Evolutionary conservation across 1,140 invertebrate species (phyloP).

Genomic region (Homarus americanus): DNA sequence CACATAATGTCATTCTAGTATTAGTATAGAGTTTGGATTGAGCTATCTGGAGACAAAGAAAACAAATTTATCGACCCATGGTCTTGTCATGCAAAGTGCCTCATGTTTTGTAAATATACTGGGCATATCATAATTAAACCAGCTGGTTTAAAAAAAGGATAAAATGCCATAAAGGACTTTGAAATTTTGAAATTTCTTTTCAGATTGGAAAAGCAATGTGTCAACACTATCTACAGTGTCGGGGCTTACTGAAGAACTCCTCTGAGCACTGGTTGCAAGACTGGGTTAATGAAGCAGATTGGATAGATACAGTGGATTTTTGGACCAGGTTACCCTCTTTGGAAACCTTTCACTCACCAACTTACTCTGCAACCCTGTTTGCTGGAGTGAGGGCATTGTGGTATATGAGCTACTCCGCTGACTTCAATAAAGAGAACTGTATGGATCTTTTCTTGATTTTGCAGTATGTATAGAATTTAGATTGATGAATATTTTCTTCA

Average conservation of each 20-base stretch:
- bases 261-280: conserved; percentile 25
- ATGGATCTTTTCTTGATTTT: conserved; percentile 48
- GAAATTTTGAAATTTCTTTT: background rate
- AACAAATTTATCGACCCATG: too few relatives aligned
- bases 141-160: too few relatives aligned
- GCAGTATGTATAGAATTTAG: conserved; percentile 37
- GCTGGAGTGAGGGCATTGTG: conserved; percentile 47
- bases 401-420: conserved; percentile 41
- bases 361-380: conserved; percentile 17
- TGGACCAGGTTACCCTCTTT: conserved; percentile 19
- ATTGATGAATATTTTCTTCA: background rate
- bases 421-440: conserved; percentile 55
- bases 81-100: too few relatives aligned
- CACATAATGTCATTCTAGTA: background rate
- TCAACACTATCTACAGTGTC: conserved; percentile 15
- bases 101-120: background rate
- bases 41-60: too few relatives aligned
- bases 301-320: conserved; percentile 29
- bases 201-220: conserved; percentile 38
- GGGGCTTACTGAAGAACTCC: background rate
- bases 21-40: background rate
- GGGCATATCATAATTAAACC: background rate
- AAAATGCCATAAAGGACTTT: background rate
- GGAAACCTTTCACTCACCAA: background rate
- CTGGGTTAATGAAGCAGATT: conserved; percentile 17